Conservation (phyloP, 2,113 vertebrate species). For the cattle (Bos taurus) region DNA sequence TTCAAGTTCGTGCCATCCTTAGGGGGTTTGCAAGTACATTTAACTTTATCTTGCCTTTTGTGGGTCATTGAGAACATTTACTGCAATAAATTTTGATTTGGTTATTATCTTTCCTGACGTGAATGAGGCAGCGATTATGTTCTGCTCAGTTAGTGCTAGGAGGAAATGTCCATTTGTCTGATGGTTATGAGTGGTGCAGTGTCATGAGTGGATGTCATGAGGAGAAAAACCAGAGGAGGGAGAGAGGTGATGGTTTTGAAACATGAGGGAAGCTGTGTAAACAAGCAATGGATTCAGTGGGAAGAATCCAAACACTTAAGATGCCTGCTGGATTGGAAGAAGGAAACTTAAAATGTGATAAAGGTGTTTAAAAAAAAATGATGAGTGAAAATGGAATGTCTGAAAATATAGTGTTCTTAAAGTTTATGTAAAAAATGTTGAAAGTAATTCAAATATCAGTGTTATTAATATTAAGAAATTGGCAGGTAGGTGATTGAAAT, state of each 20-base stretch:
- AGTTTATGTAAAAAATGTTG: neutral
- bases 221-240: neutral
- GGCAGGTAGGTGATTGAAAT: neutral
- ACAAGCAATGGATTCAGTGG: neutral
- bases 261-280: neutral
- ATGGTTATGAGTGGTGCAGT: neutral
- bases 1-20: neutral
- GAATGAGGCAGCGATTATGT: neutral
- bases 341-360: neutral
- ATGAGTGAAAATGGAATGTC: neutral
- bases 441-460: neutral
- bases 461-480: neutral
- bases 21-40: neutral
- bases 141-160: neutral
- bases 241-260: neutral
- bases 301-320: neutral
- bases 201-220: neutral
- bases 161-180: neutral
- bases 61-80: conserved; percentile 29
- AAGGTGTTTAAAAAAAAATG: neutral
- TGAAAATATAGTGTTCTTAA: neutral
- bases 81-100: neutral
- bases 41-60: conserved; percentile 34
- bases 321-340: neutral
- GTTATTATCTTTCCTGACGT: neutral